These are phyloP conservation scores for Stomatorhinus ivindoensis DNA, from an alignment of 2,113 vertebrate species.

Conservation along the genomic window DNA sequence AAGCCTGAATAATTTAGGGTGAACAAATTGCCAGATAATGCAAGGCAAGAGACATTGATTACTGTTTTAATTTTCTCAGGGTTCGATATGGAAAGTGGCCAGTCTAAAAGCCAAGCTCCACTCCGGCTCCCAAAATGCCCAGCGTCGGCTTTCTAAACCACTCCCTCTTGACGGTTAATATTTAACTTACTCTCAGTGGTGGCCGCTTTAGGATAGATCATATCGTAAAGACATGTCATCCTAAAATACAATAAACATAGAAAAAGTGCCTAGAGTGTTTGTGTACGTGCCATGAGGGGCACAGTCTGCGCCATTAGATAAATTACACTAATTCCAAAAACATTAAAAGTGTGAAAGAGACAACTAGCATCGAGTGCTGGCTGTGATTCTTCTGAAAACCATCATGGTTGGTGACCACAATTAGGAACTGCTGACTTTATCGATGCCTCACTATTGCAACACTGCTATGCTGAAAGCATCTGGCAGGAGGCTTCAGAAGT, in stretches of 20 bases:
- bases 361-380: neutral
- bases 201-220: neutral
- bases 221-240: neutral
- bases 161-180: neutral
- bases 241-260: neutral
- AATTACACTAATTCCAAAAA: neutral
- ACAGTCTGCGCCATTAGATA: neutral
- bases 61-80: constrained; percentile 47
- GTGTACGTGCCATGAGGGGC: neutral
- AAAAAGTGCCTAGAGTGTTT: neutral
- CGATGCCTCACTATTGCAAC: neutral
- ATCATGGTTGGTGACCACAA: constrained; percentile 5
- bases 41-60: constrained; percentile 41
- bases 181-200: neutral
- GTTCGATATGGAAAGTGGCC: constrained; percentile 43
- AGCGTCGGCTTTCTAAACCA: neutral
- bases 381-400: neutral
- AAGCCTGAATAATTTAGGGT: constrained; percentile 81
- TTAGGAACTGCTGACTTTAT: constrained; percentile 18
- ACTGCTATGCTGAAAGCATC: constrained; percentile 1
- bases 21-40: constrained; percentile 81
- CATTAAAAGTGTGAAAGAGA: neutral
- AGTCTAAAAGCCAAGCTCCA: constrained; percentile 1
- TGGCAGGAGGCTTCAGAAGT: constrained; percentile 14
- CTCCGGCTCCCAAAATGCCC: neutral